Evolutionary conservation across 1,140 invertebrate species (phyloP).

Genomic region (Apolygus lucorum): DNA sequence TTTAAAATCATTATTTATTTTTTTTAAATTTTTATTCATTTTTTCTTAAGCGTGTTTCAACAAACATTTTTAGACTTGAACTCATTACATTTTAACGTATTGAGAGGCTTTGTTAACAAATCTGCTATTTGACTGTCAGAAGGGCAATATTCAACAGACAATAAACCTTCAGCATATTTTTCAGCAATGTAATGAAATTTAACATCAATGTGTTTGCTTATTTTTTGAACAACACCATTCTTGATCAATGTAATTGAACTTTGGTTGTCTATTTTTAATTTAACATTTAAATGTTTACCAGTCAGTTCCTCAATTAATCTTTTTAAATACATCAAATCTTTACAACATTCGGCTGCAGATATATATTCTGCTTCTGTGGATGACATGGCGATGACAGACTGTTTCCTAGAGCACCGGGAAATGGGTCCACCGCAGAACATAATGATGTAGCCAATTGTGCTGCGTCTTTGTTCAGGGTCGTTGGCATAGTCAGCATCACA

Average conservation of each 20-base stretch:
- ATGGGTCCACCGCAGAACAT: conserved; percentile 24
- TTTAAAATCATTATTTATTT: not conserved
- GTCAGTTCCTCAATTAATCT: conserved; percentile 24
- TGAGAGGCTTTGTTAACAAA: conserved; percentile 28
- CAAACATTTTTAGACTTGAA: conserved; percentile 12
- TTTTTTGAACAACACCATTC: conserved; percentile 20
- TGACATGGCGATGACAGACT: conserved; percentile 24
- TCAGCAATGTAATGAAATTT: conserved; percentile 28
- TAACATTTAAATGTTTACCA: conserved; percentile 9
- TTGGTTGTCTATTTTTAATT: conserved; percentile 31
- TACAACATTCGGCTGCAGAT: conserved; percentile 17
- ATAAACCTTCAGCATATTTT: conserved; percentile 20
- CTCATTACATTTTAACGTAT: conserved; percentile 18
- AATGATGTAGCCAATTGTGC: conserved; percentile 27
- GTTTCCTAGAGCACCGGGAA: conserved; percentile 25
- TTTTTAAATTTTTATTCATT: not conserved
- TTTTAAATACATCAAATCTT: conserved; percentile 28
- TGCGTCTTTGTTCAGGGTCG: conserved; percentile 11
- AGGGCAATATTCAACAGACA: conserved; percentile 24
- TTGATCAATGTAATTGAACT: conserved; percentile 29
- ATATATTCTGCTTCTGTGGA: conserved; percentile 28
- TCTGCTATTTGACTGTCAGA: conserved; percentile 25
- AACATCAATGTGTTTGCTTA: conserved; percentile 31
- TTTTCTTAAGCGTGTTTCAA: too few relatives aligned
- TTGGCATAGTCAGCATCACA: conserved; percentile 27